Base-by-base conservation (phyloP, 2,888 invertebrate genomes). In the Troides aeacus region DNA sequence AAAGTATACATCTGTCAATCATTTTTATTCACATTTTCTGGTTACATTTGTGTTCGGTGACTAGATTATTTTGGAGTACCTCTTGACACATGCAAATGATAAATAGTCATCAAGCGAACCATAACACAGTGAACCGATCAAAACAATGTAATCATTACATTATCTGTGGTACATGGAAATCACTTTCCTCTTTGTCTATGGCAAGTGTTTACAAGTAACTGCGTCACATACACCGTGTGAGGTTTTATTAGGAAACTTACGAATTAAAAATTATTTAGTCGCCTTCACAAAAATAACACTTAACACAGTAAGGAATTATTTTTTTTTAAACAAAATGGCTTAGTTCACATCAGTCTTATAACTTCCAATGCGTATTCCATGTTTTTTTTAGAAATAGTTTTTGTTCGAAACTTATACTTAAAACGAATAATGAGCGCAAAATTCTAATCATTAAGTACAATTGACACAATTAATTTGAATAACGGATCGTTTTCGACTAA, bases 1-100 rank as follows among this genome's bases (percentile, higher is more conserved):
- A 68, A 72, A 77, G 76, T 76, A 71, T 77, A 75, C 73, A 75
- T 83, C 82, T 80, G 81, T 82, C 81, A 77, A 74, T 77, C 75
- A 77, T 74, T 73, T 71, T 71, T 64, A 72, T 63, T 71, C 59
- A 64, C 64, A 64, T 68, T 53, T 65, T 67, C 78, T 74, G 77
- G 79, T 80, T 81, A 83, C 78, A 82, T 79, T 77, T 80, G 78
- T 78, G 82, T 84, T 82, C 77, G 76, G 76, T 84, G 84, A 84
- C 84, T 84, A 84, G 84, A 82, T 79, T 74, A 76, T 77, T 75
- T 78, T 73, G 74, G 79, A 78, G 77, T 77, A 80, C 79, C 81
- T 81, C 80, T 74, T 76, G 71, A 64, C 72, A 74, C 72, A 69
- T 69, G 71, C 62, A 64, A 75, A 30, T 15, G 24, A 42, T 65